Base-by-base conservation (phyloP, 30 jellyfish, hydroid and myxozoan genomes). In the Chrysaora quinquecirrha region DNA sequence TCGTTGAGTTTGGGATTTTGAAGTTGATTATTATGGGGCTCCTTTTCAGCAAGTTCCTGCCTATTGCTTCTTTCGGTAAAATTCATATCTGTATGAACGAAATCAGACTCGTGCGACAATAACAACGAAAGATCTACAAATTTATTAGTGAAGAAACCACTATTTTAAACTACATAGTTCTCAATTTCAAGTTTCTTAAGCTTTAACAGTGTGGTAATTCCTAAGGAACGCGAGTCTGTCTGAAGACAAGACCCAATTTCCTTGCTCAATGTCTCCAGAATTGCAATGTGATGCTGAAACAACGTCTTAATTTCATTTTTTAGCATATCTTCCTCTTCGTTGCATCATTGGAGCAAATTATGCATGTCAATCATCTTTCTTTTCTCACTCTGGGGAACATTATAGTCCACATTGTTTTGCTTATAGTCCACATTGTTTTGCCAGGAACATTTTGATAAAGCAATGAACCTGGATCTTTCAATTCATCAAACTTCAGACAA, bases 111-210 rank as follows among this genome's bases (percentile, higher is more conserved):
- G 23, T 9, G 32, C 23, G 25, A n/a, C 0, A 34, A 62, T 62
- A 62, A 62, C 18, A 34, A 62, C 74, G 74, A 27, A 4, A 7
- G 20, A 62, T 62, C 74, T 19, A 62, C 74, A 62, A 3, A 2
- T 30, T 9, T 62, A n/a, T 62, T 34, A 30, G 20, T 34, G 25
- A 62, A 62, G 20, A 62, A 62, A 62, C 3, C 25, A 34, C 74
- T 62, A n/a, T 62, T 62, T 62, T 30, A 62, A 62, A 62, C 1
- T 30, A 62, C 48, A 34, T 3, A 62, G 74, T 62, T 62, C 74
- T 62, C 74, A 22, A 62, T 62, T 62, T 62, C 74, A 62, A 62
- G 9, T 21, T 62, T 62, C 58, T 43, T 43, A 9, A 43, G 58
- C 58, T 43, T 43, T 6, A 43, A 16, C 12, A 43, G 58, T 6